Evolutionary conservation across 2,797 vertebrate species (phyloP).

Genomic region (Alca torda): DNA sequence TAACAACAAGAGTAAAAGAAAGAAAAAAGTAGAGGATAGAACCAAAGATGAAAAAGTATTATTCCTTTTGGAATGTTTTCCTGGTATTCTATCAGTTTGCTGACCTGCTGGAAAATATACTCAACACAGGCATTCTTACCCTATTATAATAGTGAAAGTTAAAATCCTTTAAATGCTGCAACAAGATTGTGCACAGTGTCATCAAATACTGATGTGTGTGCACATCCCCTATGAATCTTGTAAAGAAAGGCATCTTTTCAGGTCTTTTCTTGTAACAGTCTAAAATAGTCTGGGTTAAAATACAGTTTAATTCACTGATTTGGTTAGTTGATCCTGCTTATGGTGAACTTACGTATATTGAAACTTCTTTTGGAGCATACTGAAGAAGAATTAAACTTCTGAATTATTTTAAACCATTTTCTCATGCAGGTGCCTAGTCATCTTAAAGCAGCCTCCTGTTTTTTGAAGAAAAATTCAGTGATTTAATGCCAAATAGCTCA

Average conservation of each 20-base stretch:
- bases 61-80: not conserved
- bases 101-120: not conserved
- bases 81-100: not conserved
- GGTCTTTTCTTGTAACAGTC: not conserved
- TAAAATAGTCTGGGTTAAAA: not conserved
- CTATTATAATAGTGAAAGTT: not conserved
- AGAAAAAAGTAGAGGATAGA: not conserved
- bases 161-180: not conserved
- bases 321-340: not conserved
- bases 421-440: not conserved
- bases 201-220: not conserved
- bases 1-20: not conserved
- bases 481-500: not conserved
- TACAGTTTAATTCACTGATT: not conserved
- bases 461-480: not conserved
- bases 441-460: not conserved
- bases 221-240: not conserved
- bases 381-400: not conserved
- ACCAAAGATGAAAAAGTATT: not conserved
- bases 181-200: not conserved
- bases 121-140: not conserved
- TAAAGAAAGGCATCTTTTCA: not conserved
- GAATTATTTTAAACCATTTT: slow-evolving; percentile 26
- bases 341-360: not conserved
- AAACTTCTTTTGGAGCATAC: not conserved